Evolutionary conservation across 2,113 vertebrate genomes (phyloP).

Genomic region (Crocuta crocuta): DNA sequence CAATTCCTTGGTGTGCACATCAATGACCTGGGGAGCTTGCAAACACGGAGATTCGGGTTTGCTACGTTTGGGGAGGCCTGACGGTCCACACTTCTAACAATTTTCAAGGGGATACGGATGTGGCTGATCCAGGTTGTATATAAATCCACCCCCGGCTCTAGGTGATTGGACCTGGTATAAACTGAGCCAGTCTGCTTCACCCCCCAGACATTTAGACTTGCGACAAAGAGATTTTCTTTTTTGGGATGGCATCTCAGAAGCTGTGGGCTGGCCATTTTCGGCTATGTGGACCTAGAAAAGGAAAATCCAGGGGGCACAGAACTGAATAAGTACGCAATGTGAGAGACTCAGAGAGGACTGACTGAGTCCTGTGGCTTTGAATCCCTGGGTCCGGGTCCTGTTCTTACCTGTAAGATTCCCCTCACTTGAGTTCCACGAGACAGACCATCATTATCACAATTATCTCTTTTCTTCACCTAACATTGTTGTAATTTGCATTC

Average conservation of each 20-base stretch:
- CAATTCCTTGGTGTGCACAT: fast-evolving
- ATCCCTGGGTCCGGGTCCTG: neutral
- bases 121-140: neutral
- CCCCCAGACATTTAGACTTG: neutral
- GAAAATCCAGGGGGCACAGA: neutral
- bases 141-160: neutral
- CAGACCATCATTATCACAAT: neutral
- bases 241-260: neutral
- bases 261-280: neutral
- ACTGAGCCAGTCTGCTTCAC: neutral
- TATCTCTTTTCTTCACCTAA: neutral
- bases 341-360: no score
- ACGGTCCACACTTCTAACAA: neutral
- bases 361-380: neutral
- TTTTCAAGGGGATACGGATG: neutral
- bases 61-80: fast-evolving
- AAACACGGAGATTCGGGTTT: neutral
- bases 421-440: neutral
- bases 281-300: neutral
- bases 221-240: neutral
- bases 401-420: neutral
- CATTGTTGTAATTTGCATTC: neutral
- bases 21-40: no score
- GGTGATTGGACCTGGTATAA: neutral
- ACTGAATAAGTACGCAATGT: no score